Base-by-base conservation (phyloP, 2,888 invertebrate genomes). In the Sepioteuthis lessoniana region DNA sequence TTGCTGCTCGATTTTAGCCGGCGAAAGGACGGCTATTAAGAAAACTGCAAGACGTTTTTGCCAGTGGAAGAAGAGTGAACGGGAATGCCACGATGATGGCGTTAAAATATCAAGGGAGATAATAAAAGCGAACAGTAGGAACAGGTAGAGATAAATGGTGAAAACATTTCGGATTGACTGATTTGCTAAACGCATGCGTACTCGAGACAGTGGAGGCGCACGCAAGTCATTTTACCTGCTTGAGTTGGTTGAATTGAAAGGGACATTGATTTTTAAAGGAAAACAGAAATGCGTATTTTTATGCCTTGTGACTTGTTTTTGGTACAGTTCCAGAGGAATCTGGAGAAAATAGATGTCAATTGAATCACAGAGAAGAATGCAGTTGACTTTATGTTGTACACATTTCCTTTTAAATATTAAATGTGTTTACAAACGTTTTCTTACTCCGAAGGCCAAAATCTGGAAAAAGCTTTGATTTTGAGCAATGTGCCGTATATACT, bases 11-110 rank as follows among this genome's bases (percentile, higher is more conserved):
- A n/a, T 76, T 76, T 76, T 76, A 35, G n/a, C n/a, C n/a, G 76
- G n/a, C n/a, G n/a, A 76, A n/a, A 76, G 76, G 76, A 76, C 76
- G 19, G 76, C 76, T 76, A 76, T 76, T 76, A 76, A 76, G 76
- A 76, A 76, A 76, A 76, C 76, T n/a, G 76, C 76, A 35, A 35
- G 35, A n/a, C n/a, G n/a, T 16, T 55, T 16, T 35, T 76, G 76
- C 76, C 76, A 3, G 76, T 13, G 76, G n/a, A 35, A 76, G 76
- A 55, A 55, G 55, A 55, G 55, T 25, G 55, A 55, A 25, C 55
- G 21, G 21, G 25, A 42, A 55, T 55, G 25, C 21, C 55, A 25
- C 55, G 4, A 5, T 55, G 55, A 76, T 76, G 76, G 76, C 76
- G 76, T 35, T n/a, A 76, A 76, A 76, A 76, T 76, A 76, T 35